Base-by-base conservation (phyloP, 1,140 invertebrate genomes). In the Aphelenchoides fujianensis region DNA sequence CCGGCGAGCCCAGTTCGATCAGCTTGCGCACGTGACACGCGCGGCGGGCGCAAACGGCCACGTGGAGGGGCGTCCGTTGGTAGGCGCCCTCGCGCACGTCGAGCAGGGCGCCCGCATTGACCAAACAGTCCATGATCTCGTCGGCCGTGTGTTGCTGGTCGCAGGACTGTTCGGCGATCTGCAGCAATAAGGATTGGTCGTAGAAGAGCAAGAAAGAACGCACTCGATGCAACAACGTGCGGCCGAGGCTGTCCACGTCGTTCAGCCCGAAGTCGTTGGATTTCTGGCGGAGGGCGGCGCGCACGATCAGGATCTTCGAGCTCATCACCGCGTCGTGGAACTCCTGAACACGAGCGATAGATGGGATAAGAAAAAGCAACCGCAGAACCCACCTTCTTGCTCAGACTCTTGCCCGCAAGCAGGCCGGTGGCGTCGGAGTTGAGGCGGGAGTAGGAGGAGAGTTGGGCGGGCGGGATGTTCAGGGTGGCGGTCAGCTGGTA, bases 61-160 rank as follows among this genome's bases (percentile, higher is more conserved):
- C 63, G 31, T 66, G 63, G 1, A 66, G 31, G 1, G 63, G 63
- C 37, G 63, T 66, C 31, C 36, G 16, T 34, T 12, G 32, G 1
- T 12, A 30, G 19, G 37, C 36, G 31, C n/a, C 53, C 19, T 66
- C 63, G 12, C 16, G 16, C 0, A 34, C 53, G 19, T 30, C 53
- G 3, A 37, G 12, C 28, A 41, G 36, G 3, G 63, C 63, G n/a
- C 63, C 63, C 16, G 63, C 31, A 37, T 66, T 66, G 0, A 66
- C 36, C 1, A 66, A 30, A 37, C 16, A 12, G 7, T 66, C 63
- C 9, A 66, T 30, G 36, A 66, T 12, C 23, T 66, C 63, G 3
- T 66, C 63, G 1, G 16, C 36, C 28, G 31, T 66, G 34, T 66
- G 63, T 37, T 66, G 63, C 16, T 34, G 63, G 53, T 66, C 63